Base-by-base conservation (phyloP, 1,140 invertebrate species). In the Cephus cinctus region DNA sequence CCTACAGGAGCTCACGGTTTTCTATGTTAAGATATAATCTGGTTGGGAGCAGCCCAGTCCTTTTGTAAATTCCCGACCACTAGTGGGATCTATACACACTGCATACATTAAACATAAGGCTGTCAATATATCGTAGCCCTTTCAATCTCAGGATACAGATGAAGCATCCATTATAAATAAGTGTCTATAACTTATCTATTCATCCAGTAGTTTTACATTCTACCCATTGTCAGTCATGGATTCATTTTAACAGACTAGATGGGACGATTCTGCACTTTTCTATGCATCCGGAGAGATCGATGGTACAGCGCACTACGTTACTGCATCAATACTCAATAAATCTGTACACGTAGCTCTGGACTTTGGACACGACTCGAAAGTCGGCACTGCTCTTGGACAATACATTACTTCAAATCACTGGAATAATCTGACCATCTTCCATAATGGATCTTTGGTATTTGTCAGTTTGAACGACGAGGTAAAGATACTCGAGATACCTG, bases 341-440 rank as follows among this genome's bases (percentile, higher is more conserved):
- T 86, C 85, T 34, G 80, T 94, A 3, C 81, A 89, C 47, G 81
- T 94, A 23, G 85, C 91, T 71, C 81, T 94, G 43, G 87, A 93
- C 64, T 86, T 96, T 63, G 92, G 92, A 1, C 84, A 90, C 64
- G 85, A 86, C 35, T 82, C 84, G 4, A 71, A 72, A 3, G 79
- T 89, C 12, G 78, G 81, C 12, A 81, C 83, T 1, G 77, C 81
- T n/a, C 70, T 92, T 4, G 88, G 88, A 0, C 74, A 83, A 44
- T 77, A 81, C 52, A 77, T 89, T 1, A 88, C 84, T 16, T 83
- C 84, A 41, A 87, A 88, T 57, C 80, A 84, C 52, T 96, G 92
- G 92, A 92, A 94, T 66, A 95, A 94, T 61, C 75, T 97, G 5
- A 96, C 92, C 1, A 88, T 96, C 35, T 80, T 86, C 27, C 88